Conservation (phyloP, 2,888 invertebrate species). For the Julus scandinavius region DNA sequence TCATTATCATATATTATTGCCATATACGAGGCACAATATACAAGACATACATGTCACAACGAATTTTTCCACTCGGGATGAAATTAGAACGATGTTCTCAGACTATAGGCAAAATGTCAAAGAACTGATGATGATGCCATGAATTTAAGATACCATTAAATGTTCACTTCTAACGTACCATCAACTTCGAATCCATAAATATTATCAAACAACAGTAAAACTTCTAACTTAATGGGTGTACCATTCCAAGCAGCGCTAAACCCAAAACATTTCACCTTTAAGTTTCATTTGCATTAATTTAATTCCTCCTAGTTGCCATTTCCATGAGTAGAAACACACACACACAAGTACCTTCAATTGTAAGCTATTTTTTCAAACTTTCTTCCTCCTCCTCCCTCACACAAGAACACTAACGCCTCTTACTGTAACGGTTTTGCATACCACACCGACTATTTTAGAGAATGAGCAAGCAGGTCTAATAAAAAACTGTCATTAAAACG, state of each 20-base stretch:
- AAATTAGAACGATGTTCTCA: too few species aligned
- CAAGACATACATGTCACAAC: too few species aligned
- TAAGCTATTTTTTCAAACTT: background rate
- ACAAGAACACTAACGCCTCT: background rate
- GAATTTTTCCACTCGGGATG: too few species aligned
- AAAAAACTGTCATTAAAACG: slow-evolving; percentile 4
- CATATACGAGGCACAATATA: too few species aligned
- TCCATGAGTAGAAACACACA: background rate
- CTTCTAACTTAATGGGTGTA: background rate
- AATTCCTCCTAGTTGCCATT: background rate
- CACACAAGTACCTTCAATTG: background rate
- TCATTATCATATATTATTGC: too few species aligned
- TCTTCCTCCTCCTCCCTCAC: background rate
- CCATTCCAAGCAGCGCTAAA: background rate
- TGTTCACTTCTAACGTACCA: too few species aligned
- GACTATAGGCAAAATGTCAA: too few species aligned
- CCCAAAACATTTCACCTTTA: background rate
- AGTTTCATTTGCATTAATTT: slow-evolving; percentile 5
- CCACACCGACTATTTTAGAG: background rate
- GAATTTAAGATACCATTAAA: too few species aligned
- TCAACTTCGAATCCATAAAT: too few species aligned
- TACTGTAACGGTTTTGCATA: slow-evolving; percentile 1
- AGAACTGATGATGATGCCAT: too few species aligned
- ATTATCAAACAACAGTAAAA: too few species aligned
- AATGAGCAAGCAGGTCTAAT: background rate